Conservation (phyloP, 2,888 invertebrate species). For the Habrosyne pyritoides region DNA sequence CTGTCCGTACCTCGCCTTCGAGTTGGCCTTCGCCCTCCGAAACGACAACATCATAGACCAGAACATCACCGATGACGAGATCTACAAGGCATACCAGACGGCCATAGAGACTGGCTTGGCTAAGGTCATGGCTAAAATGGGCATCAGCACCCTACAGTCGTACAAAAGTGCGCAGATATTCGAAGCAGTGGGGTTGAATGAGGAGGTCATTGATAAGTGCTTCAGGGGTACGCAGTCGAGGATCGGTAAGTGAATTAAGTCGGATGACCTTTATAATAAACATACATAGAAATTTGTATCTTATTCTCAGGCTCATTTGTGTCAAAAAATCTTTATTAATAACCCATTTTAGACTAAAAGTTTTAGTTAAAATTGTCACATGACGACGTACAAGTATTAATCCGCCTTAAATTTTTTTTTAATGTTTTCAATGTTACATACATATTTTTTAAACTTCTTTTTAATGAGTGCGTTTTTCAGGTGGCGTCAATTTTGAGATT, state of each 20-base stretch:
- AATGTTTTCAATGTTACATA: too few relatives aligned
- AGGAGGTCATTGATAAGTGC: slow-evolving; percentile 96
- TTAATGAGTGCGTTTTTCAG: too few relatives aligned
- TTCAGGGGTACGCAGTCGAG: slow-evolving; percentile 91
- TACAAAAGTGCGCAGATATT: slow-evolving; percentile 99
- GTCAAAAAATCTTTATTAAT: too few relatives aligned
- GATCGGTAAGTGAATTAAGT: slow-evolving; percentile 73
- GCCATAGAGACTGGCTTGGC: slow-evolving; percentile 93
- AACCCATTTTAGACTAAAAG: too few relatives aligned
- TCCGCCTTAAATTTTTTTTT: too few relatives aligned
- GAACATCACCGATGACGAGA: slow-evolving; percentile 89
- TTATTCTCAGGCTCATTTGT: too few relatives aligned
- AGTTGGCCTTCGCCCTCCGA: slow-evolving; percentile 93
- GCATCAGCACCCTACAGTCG: slow-evolving; percentile 98
- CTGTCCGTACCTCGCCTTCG: slow-evolving; percentile 98
- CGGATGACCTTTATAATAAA: too few relatives aligned
- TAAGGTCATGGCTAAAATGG: slow-evolving; percentile 98
- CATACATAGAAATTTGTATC: too few relatives aligned
- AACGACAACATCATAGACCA: slow-evolving; percentile 93
- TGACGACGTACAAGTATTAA: too few relatives aligned
- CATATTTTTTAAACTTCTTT: too few relatives aligned
- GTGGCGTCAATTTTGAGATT: slow-evolving; percentile 96
- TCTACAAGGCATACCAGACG: slow-evolving; percentile 94
- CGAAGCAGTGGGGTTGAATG: slow-evolving; percentile 97
- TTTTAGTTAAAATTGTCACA: too few relatives aligned